A percentile compares a stretch with the other conserved stretches of the same genome.
These are phyloP conservation scores for Camponotus fellah DNA, from an alignment of 2,888 invertebrate species.

Conservation along the genomic window DNA sequence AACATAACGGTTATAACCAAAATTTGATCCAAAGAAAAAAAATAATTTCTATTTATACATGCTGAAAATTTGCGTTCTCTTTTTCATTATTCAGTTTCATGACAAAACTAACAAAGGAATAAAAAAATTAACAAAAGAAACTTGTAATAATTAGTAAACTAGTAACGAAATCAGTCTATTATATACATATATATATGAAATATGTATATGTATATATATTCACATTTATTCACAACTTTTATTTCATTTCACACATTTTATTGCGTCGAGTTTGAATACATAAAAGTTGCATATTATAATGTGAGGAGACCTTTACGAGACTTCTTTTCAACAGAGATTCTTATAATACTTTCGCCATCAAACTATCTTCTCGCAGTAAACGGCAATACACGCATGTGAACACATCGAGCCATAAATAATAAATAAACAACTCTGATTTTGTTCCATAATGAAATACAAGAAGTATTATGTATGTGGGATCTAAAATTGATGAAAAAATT, in stretches of 20 bases:
- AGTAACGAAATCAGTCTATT: not conserved
- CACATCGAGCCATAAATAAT: slow-evolving; percentile 22
- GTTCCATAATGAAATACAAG: slow-evolving; percentile 52
- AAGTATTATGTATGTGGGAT: not conserved
- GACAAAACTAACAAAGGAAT: not conserved
- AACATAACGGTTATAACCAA: not conserved
- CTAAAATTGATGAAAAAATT: not conserved
- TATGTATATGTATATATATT: too few species aligned
- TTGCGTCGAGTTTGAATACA: not conserved
- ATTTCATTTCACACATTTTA: not conserved
- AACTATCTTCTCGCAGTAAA: slow-evolving; percentile 72
- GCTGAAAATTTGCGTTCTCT: not conserved
- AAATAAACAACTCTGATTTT: slow-evolving; percentile 1
- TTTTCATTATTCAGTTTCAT: not conserved
- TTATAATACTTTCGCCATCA: slow-evolving; percentile 78
- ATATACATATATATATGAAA: too few species aligned
- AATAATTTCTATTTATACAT: too few species aligned
- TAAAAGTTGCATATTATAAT: slow-evolving; percentile 4
- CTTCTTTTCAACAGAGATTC: slow-evolving; percentile 65
- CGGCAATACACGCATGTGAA: slow-evolving; percentile 65
- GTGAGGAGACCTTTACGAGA: slow-evolving; percentile 57
- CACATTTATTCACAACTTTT: not conserved
- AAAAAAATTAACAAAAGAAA: not conserved
- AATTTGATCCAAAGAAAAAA: not conserved
- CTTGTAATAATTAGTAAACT: not conserved